Base-by-base conservation (phyloP, 2,113 vertebrate species). In the Rallus limicola region DNA sequence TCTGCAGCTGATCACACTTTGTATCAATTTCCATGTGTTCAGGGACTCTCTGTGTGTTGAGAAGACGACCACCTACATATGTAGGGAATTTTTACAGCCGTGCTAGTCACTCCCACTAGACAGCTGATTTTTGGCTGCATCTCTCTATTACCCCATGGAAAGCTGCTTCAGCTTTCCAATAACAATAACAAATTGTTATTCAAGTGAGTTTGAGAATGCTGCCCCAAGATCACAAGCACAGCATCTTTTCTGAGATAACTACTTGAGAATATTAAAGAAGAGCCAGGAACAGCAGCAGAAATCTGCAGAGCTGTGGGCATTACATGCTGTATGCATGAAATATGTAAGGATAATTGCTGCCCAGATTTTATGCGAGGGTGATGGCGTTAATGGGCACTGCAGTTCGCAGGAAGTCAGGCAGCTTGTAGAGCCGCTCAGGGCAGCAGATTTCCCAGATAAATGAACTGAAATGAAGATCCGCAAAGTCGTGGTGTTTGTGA, bases 401-500 rank as follows among this genome's bases (percentile, higher is more conserved):
- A 18, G 26, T 63, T 81, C 36, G 55, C 40, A 2, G 9, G 76
- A 67, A 44, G 53, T 46, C 1, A 3, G 56, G 76, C 65, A 55
- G 36, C 52, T 56, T 48, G 26, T 24, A 21, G 46, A 48, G 4
- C 31, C 1, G 0, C 55, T 58, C 19, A 29, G 10, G 29, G 9
- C 42, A 65, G 44, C 29, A 50, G 20, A 15, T 52, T 59, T 82
- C 60, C 52, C 87, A 46, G 38, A 12, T 63, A 46, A 8, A 16
- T 33, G 25, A 59, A 6, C 28, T 36, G 55, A 81, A 55, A 34
- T 9, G 6, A 63, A 16, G 13, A 38, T 42, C 33, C 60, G 36
- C 36, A 31, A 23, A 40, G 34, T 68, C 0, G 0, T 8, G 21
- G 19, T 6, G 59, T 6, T 60, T 63, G 9, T 16, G 3, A 50